Base-by-base conservation (phyloP, 37 sponge, comb jelly and placozoan genomes). In the Cliona cf. orientalis region DNA sequence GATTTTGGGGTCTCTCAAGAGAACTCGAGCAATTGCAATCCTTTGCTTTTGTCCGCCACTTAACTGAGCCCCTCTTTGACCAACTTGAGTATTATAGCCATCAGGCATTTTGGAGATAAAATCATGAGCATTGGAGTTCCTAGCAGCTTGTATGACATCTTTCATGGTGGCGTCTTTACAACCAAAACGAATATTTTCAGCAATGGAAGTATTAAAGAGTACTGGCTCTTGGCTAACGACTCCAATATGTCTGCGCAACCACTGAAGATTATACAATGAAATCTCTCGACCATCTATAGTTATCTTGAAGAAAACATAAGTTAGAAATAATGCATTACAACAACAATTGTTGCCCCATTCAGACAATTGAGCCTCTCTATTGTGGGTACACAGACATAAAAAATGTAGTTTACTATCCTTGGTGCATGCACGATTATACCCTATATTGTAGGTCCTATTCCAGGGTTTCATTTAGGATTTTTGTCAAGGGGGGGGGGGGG, bases 171-270 rank as follows among this genome's bases (percentile, higher is more conserved):
- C 97, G 38, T 73, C 84, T 46, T 75, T 76, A 25, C 83, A 73
- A 0, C 98, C 98, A 62, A 85, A 92, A 9, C 90, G 76, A 43
- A 99, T 99, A 64, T 99, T 99, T 76, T 99, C 95, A 26, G 88
- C 83, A 73, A 98, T 94, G 78, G 90, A 90, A 62, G 85, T 86
- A 73, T 86, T 87, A 72, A 98, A 98, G 44, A 98, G 88, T 37
- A 96, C 87, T 9, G 99, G 99, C 85, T 98, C 99, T 69, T 98
- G 99, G 46, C 90, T 86, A 21, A 98, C 99, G 1, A 98, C 72
- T 29, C 96, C 97, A 66, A 96, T 95, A 46, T 92, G 75, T 22
- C 81, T 74, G 1, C 99, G 80, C 78, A 98, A 77, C 92, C 92
- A 94, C 66, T 81, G 84, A 66, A 98, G 63, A 71, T 94, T 98